Percentiles rank a stretch among this genome's conserved stretches.
These are phyloP conservation scores for Albula glossodonta DNA, from an alignment of 2,113 vertebrate genomes.

Conservation along the genomic window DNA sequence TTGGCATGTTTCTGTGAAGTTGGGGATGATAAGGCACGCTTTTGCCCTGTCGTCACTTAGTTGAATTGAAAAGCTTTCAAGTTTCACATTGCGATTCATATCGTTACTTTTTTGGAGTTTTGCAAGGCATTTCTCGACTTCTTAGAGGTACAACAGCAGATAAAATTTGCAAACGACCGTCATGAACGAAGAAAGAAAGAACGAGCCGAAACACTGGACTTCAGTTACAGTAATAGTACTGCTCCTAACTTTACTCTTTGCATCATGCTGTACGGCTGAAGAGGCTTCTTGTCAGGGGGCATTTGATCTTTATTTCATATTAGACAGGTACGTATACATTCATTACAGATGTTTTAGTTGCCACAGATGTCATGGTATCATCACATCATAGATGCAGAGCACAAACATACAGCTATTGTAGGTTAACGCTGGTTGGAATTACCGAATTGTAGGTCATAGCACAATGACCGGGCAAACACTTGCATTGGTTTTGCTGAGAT, in stretches of 20 bases:
- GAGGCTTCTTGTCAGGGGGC: slow-evolving; percentile 81
- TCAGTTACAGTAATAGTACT: slow-evolving; percentile 8
- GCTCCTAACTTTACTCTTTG: slow-evolving; percentile 29
- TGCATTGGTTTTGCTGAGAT: no score
- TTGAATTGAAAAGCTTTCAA: background rate
- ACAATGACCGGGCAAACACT: no score
- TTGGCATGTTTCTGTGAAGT: background rate
- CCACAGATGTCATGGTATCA: background rate
- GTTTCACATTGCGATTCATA: background rate
- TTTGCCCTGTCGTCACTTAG: background rate
- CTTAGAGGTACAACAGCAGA: background rate
- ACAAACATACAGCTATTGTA: background rate
- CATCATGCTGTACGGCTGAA: slow-evolving; percentile 52
- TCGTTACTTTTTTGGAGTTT: background rate
- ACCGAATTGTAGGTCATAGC: background rate
- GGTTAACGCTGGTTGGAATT: background rate
- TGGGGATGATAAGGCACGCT: background rate
- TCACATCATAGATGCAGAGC: background rate
- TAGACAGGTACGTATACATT: slow-evolving; percentile 69
- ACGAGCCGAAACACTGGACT: background rate
- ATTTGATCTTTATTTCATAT: slow-evolving; percentile 87
- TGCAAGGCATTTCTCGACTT: background rate
- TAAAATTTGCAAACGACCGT: background rate
- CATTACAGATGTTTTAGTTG: background rate
- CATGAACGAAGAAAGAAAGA: background rate